phyloP scores from a whole-genome alignment of 1,140 invertebrate genomes.

The Ceratoteleas bidentatus region DNA sequence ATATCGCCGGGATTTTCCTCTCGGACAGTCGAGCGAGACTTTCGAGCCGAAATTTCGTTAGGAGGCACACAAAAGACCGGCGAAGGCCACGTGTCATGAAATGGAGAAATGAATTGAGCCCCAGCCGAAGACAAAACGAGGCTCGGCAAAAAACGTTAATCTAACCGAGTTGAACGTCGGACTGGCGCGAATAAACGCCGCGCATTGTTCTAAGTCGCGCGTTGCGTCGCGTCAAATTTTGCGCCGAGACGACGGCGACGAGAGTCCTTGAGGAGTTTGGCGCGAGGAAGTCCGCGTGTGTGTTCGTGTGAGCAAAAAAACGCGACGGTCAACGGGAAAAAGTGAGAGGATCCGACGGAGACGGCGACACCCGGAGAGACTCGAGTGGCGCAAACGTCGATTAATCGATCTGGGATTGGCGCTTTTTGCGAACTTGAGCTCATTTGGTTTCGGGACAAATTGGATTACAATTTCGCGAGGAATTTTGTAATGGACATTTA shows the following conservation, averaged over 20 bases:
- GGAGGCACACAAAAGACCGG: slow-evolving; percentile 6
- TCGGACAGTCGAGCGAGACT: too few relatives aligned
- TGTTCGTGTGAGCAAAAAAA: slow-evolving; percentile 33
- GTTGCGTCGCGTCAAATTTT: slow-evolving; percentile 31
- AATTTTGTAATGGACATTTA: too few relatives aligned
- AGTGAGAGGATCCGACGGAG: slow-evolving; percentile 17
- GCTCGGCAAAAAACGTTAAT: slow-evolving; percentile 10
- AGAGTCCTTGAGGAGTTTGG: slow-evolving; percentile 32
- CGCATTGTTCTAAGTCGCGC: slow-evolving; percentile 28
- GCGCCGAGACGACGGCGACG: slow-evolving; percentile 16
- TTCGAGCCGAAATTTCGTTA: slow-evolving; percentile 4
- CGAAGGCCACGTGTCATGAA: slow-evolving; percentile 9
- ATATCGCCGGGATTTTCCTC: background rate
- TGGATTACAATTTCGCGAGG: too few relatives aligned
- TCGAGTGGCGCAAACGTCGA: background rate
- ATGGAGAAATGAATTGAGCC: background rate
- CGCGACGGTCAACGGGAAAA: slow-evolving; percentile 32
- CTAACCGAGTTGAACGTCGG: slow-evolving; percentile 5
- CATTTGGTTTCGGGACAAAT: too few relatives aligned
- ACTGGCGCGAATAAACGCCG: slow-evolving; percentile 3
- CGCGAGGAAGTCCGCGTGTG: slow-evolving; percentile 58
- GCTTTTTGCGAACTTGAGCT: too few relatives aligned
- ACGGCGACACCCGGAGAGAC: background rate
- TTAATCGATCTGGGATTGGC: too few relatives aligned
- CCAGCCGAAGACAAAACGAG: slow-evolving; percentile 6